Evolutionary conservation across 2,113 vertebrate genomes (phyloP).

Genomic region (Microcebus griseorufus): DNA sequence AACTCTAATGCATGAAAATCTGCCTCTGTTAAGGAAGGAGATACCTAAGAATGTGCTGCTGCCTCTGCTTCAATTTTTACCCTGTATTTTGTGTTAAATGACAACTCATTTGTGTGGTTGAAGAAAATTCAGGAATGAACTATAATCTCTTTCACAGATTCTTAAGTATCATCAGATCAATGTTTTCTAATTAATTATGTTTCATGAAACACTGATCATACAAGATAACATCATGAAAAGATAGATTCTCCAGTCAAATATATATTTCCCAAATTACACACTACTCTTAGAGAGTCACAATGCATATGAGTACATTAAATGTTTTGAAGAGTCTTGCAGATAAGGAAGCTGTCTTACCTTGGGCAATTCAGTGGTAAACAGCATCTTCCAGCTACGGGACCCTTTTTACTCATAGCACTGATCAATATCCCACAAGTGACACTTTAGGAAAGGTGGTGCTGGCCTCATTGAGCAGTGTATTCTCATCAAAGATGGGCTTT

Average conservation of each 20-base stretch:
- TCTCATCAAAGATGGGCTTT: neutral
- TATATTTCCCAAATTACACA: neutral
- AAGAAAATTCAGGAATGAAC: neutral
- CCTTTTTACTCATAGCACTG: neutral
- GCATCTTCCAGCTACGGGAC: neutral
- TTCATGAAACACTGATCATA: neutral
- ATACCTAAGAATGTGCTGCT: neutral
- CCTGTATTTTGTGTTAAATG: neutral
- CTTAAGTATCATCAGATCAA: neutral
- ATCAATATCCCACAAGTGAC: neutral
- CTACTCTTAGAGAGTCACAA: neutral
- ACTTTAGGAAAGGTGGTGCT: neutral
- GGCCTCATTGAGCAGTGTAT: neutral
- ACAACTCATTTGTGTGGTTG: neutral
- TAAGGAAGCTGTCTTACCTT: conserved; percentile 6
- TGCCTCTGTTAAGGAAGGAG: neutral
- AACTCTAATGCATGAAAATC: neutral
- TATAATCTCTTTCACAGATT: neutral
- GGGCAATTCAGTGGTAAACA: neutral
- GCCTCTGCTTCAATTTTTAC: neutral
- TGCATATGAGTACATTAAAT: neutral
- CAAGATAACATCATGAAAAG: neutral
- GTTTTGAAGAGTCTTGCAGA: neutral
- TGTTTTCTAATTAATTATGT: neutral
- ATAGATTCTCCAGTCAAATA: neutral